phyloP scores from a whole-genome alignment of 2,888 invertebrate genomes.

The Zonitis immaculata region DNA sequence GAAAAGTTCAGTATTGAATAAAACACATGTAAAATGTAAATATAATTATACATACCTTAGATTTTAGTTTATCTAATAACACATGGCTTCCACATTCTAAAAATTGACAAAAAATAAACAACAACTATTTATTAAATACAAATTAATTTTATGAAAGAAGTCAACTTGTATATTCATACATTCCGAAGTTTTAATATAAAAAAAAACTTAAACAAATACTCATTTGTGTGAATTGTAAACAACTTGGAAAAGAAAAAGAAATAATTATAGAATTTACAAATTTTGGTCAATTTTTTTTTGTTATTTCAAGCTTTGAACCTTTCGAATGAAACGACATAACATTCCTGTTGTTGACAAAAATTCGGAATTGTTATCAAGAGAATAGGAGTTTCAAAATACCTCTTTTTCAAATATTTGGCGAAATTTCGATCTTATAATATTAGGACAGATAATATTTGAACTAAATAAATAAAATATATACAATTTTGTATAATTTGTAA shows the following conservation, averaged over 20 bases:
- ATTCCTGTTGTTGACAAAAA: too few species aligned
- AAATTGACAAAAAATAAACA: slow-evolving; percentile 30
- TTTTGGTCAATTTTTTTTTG: slow-evolving; percentile 19
- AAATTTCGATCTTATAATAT: too few species aligned
- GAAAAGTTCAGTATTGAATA: slow-evolving; percentile 39
- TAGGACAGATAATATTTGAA: too few species aligned
- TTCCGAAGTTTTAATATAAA: slow-evolving; percentile 36
- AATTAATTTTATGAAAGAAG: neutral
- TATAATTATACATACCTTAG: slow-evolving; percentile 33
- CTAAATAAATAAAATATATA: too few species aligned
- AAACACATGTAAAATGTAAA: slow-evolving; percentile 31
- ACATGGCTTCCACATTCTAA: slow-evolving; percentile 35
- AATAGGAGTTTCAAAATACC: too few species aligned
- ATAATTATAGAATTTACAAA: slow-evolving; percentile 37
- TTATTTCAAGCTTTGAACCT: neutral
- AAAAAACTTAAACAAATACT: slow-evolving; percentile 36
- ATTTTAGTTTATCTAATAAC: slow-evolving; percentile 24
- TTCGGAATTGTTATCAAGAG: neutral
- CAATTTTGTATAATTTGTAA: too few species aligned
- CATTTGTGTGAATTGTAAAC: slow-evolving; percentile 44
- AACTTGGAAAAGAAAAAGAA: slow-evolving; percentile 23
- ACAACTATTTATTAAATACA: neutral
- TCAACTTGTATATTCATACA: slow-evolving; percentile 29
- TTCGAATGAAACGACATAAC: too few species aligned
- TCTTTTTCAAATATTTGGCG: too few species aligned